Conservation (phyloP, 2,113 vertebrate genomes). For the Orycteropus afer region DNA sequence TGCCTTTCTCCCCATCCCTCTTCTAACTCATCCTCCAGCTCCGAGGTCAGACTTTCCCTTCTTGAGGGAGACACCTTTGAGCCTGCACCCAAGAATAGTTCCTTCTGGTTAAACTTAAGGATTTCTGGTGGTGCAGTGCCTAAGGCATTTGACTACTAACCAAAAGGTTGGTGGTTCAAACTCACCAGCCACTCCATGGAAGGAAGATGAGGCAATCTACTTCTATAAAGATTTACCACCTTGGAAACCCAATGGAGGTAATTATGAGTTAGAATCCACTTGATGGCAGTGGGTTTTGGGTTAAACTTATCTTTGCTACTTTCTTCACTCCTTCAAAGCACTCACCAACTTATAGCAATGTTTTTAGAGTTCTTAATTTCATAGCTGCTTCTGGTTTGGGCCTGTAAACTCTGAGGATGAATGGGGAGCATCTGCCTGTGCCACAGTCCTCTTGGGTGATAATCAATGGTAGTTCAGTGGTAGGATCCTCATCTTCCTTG, state of each 20-base stretch:
- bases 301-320: neutral
- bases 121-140: too few species aligned
- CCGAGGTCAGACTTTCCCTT: neutral
- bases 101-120: neutral
- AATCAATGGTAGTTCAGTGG: neutral
- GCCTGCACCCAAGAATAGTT: neutral
- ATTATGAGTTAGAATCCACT: too few species aligned
- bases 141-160: too few species aligned
- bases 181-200: too few species aligned
- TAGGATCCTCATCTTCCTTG: neutral
- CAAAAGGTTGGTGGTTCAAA: too few species aligned
- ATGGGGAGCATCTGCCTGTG: neutral
- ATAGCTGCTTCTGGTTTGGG: neutral
- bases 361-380: neutral
- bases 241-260: too few species aligned
- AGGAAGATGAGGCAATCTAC: too few species aligned
- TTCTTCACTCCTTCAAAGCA: neutral
- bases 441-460: neutral
- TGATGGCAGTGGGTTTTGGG: too few species aligned
- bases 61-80: neutral
- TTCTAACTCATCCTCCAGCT: neutral
- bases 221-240: too few species aligned
- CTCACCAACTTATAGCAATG: too few species aligned
- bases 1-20: neutral
- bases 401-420: neutral